Conservation (phyloP, 2,113 vertebrate species). For the Solea solea region DNA sequence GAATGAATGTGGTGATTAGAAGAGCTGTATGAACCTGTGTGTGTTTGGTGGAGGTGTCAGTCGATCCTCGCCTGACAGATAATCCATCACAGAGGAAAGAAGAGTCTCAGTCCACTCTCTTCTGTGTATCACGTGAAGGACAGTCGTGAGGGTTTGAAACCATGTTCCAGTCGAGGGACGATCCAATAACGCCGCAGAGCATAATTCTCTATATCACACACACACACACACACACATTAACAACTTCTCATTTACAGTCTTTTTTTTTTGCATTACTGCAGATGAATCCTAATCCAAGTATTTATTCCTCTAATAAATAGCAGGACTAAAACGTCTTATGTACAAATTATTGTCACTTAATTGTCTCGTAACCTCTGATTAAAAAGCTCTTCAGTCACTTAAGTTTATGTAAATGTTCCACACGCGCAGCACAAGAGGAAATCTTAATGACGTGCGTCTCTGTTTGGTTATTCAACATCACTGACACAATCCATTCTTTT, state of each 20-base stretch:
- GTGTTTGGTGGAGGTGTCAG: constrained; percentile 54
- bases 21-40: neutral
- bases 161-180: constrained; percentile 3
- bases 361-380: neutral
- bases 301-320: neutral
- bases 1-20: too few species aligned
- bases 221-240: neutral
- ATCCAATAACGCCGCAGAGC: neutral
- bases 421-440: too few species aligned
- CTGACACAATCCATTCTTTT: too few species aligned
- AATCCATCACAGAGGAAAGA: constrained; percentile 84
- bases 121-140: too few species aligned
- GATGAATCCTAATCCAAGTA: neutral
- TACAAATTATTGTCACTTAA: neutral
- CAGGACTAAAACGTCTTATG: neutral
- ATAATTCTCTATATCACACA: neutral
- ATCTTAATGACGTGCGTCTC: too few species aligned
- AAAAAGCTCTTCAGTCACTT: neutral
- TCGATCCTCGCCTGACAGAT: constrained; percentile 81
- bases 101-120: constrained; percentile 71
- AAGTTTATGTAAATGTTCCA: too few species aligned
- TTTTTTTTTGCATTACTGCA: neutral
- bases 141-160: constrained; percentile 14
- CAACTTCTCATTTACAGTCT: too few species aligned
- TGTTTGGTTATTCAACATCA: too few species aligned